A percentile compares a stretch with the other conserved stretches of the same genome.
phyloP scores from a whole-genome alignment of 1,140 invertebrate genomes.

The Formica selysi region DNA sequence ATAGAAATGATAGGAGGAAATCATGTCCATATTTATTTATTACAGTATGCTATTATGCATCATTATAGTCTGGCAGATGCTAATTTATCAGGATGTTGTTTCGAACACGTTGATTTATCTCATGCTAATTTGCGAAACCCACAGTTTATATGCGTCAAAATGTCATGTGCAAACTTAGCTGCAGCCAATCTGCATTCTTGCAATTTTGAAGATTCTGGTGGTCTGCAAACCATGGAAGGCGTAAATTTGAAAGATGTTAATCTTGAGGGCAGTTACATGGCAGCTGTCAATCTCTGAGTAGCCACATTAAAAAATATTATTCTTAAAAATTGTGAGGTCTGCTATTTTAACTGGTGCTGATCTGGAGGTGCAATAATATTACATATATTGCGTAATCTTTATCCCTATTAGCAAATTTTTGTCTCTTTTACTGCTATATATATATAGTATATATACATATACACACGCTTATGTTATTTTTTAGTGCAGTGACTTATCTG shows the following conservation, averaged over 20 bases:
- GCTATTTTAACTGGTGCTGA: slow-evolving; percentile 96
- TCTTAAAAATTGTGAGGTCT: slow-evolving; percentile 96
- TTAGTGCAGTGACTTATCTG: slow-evolving; percentile 96
- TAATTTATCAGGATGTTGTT: slow-evolving; percentile 96
- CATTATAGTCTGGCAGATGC: slow-evolving; percentile 94
- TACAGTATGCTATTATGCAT: slow-evolving; percentile 95
- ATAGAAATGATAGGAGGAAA: not conserved
- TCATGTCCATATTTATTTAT: not conserved
- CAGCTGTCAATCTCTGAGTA: slow-evolving; percentile 95
- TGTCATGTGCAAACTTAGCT: slow-evolving; percentile 97
- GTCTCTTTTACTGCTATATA: not conserved
- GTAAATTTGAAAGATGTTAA: slow-evolving; percentile 96
- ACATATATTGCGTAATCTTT: not conserved
- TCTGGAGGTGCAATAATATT: slow-evolving; percentile 90
- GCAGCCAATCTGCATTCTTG: slow-evolving; percentile 94
- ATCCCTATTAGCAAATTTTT: not conserved
- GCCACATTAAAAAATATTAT: slow-evolving; percentile 96
- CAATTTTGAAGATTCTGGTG: slow-evolving; percentile 95
- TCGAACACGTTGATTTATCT: slow-evolving; percentile 97
- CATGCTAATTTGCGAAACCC: slow-evolving; percentile 95
- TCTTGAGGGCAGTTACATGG: slow-evolving; percentile 88
- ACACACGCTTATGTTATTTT: slow-evolving; percentile 76
- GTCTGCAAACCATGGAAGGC: slow-evolving; percentile 93
- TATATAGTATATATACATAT: too few species aligned
- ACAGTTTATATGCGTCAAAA: slow-evolving; percentile 95